Evolutionary conservation across 2,888 invertebrate species (phyloP), one percentile per base, ranked within the genome.

Genomic region (Lysandra coridon): DNA sequence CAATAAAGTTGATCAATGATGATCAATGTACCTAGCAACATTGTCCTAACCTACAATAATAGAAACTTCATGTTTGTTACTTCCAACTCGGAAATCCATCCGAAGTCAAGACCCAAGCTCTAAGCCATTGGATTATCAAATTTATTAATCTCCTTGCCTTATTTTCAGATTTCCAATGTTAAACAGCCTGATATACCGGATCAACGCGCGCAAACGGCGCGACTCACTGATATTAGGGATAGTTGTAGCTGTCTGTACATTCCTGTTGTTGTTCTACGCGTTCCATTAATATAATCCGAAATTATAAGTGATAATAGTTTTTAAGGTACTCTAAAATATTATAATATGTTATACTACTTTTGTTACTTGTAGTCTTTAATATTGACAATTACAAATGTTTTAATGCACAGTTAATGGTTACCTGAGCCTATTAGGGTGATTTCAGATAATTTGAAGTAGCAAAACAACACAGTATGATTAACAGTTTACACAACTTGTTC

Each of bases 211-310:
- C 85, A 99, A 99, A 90, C 96, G 98, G 79, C 96, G 99, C 79
- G 99, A 99, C 93, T 98, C 99, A 0, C 96, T 99, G 77, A 98
- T 99, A 84, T 88, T 99, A 53, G 99, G 98, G 0, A 92, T 97
- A 14, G 97, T 99, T 37, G 97, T 99, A 81, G 98, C 97, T 3
- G 95, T 97, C 79, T 99, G 99, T 92, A 97, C 98, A 75, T 97
- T 99, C 91, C 93, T 99, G n/a, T 92, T 99, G 86, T 92, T 98
- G 6, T 86, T 97, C 1, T 98, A 98, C 86, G 96, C 97, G 81
- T 97, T 98, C 92, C 97, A 96, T 88, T 98, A 88, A 90, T 33
- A 10, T 17, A 12, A 30, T 3, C 10, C 23, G 1, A 64, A 64
- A 64, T 17, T 69, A 14, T 33, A 33, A 69, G 69, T 69, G 69